These are phyloP conservation scores for Mohoua ochrocephala DNA, from an alignment of 2,113 vertebrate species.

Conservation along the genomic window DNA sequence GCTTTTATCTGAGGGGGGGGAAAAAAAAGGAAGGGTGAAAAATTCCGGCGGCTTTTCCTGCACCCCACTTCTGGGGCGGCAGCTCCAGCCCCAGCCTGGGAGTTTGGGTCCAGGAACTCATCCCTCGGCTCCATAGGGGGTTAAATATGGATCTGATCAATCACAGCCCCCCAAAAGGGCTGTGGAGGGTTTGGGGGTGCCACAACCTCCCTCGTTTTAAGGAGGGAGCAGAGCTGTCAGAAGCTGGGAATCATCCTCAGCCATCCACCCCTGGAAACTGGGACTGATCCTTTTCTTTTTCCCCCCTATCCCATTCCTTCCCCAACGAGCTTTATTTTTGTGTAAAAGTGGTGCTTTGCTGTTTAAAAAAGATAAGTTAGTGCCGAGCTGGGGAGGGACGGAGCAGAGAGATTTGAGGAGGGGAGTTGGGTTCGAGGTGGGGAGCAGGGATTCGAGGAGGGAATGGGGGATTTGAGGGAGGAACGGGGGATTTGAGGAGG, in stretches of 20 bases:
- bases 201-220: neutral
- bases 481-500: no score
- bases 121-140: accelerated
- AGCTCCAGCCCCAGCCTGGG: neutral
- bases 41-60: neutral
- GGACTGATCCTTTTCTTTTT: neutral
- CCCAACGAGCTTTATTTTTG: neutral
- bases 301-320: no score
- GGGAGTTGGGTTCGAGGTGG: neutral
- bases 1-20: neutral
- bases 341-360: neutral
- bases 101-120: neutral
- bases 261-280: neutral
- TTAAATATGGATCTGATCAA: neutral
- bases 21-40: neutral
- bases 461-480: neutral
- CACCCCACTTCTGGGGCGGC: neutral
- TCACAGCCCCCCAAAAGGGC: neutral
- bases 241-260: neutral
- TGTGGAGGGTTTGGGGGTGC: neutral
- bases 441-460: neutral
- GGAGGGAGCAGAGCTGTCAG: neutral
- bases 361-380: neutral
- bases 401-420: neutral
- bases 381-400: neutral